Evolutionary conservation across 64 coral and sea anemone species (phyloP), one percentile per base, ranked within the genome.

Genomic region (Trachythela sp.): DNA sequence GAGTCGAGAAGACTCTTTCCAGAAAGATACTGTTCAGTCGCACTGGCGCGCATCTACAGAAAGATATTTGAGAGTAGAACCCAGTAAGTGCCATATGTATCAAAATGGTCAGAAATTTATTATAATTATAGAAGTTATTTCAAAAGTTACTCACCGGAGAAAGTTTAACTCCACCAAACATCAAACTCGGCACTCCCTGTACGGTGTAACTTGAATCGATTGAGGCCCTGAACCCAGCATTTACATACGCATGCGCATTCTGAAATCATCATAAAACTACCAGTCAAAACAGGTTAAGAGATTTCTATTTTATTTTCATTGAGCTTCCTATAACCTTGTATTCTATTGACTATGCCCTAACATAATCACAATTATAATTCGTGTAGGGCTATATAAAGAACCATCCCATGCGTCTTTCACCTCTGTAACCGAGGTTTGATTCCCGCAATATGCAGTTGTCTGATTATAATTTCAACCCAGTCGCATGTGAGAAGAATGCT

Each of bases 211-310:
- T 70, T 8, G 39, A 48, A 36, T 97, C 90, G 24, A 97, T 33
- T 27, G 71, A 84, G 36, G 84, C 86, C 2, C 54, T 87, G 75
- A 97, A 97, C 4, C 95, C 95, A 80, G 95, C 95, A 92, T 97
- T 97, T 45, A 97, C 95, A 75, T 97, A 97, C 26, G 95, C 95
- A 88, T 97, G 95, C 15, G 94, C 86, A 91, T 97, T 97, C 94
- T 95, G 27, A 56, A 48, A 90, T 30, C 29, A 29, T 54, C 42
- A 11, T 45, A 45, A 45, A 45, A 45, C 11, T 45, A 4, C 4
- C 42, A 4, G 11, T 45, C 42, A 45, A 4, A 45, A 45, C 42
- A 45, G 11, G 42, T n/a, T n/a, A n/a, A n/a, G n/a, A n/a, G n/a
- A n/a, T n/a, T n/a, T n/a, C n/a, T n/a, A n/a, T n/a, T n/a, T n/a